phyloP scores from a whole-genome alignment of 2,113 vertebrate genomes.

The Campylomormyrus tamandua region DNA sequence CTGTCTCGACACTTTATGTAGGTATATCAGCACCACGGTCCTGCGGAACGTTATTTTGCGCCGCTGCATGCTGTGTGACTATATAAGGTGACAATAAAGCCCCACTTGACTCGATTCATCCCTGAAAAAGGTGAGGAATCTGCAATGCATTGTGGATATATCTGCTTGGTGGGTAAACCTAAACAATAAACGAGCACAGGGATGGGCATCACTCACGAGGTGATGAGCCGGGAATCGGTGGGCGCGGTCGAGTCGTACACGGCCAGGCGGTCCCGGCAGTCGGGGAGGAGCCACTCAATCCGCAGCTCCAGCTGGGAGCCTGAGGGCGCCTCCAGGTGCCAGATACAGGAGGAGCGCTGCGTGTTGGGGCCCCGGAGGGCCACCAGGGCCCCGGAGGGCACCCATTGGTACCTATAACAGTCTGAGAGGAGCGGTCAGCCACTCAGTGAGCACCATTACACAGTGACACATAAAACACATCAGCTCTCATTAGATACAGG shows the following conservation, averaged over 20 bases:
- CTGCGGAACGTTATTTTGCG: neutral
- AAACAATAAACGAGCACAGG: fast-evolving
- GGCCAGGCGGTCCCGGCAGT: slow-evolving; percentile 78
- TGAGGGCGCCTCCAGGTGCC: slow-evolving; percentile 72
- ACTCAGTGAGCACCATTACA: neutral
- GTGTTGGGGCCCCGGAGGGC: slow-evolving; percentile 70
- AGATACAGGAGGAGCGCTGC: slow-evolving; percentile 71
- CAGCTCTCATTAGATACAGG: neutral
- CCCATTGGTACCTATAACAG: slow-evolving; percentile 74
- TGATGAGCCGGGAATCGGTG: slow-evolving; percentile 70
- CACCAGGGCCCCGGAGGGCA: slow-evolving; percentile 50
- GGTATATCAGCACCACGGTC: neutral
- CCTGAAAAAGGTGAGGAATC: neutral
- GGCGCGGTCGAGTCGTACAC: slow-evolving; percentile 72
- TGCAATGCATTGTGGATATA: neutral
- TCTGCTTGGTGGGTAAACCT: neutral
- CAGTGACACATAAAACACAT: neutral
- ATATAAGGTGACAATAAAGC: neutral
- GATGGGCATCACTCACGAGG: slow-evolving; percentile 68
- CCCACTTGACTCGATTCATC: neutral
- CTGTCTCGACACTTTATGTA: neutral
- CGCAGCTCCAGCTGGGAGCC: slow-evolving; percentile 74
- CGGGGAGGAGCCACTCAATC: slow-evolving; percentile 73
- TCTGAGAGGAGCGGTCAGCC: slow-evolving; percentile 53
- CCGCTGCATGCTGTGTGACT: neutral